A percentile compares a stretch with the other conserved stretches of the same genome.
These are phyloP conservation scores for Larimichthys polyactis DNA, from an alignment of 2,113 vertebrate genomes.

Conservation along the genomic window DNA sequence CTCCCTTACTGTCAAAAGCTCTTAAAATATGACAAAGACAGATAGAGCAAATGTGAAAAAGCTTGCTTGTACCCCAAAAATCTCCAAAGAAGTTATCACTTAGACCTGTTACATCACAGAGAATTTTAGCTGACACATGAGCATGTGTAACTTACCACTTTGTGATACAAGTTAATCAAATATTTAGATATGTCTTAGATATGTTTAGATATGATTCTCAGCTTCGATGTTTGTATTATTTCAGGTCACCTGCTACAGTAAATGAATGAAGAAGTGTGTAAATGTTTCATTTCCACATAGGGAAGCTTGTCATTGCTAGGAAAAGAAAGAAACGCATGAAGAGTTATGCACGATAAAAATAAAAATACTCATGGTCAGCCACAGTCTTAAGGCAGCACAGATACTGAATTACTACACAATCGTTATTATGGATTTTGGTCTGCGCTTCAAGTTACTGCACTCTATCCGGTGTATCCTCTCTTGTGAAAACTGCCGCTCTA, in stretches of 20 bases:
- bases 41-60: slow-evolving; percentile 39
- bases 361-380: neutral
- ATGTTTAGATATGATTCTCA: too few relatives aligned
- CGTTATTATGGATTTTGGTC: slow-evolving; percentile 58
- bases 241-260: neutral
- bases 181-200: slow-evolving; percentile 3
- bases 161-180: slow-evolving; percentile 2
- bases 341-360: neutral
- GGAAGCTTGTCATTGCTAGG: neutral
- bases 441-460: slow-evolving; percentile 32
- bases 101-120: neutral
- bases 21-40: neutral
- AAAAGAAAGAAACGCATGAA: neutral
- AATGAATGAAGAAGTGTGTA: neutral
- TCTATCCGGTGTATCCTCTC: slow-evolving; percentile 26
- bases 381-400: slow-evolving; percentile 1
- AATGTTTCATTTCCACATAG: neutral
- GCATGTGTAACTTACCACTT: slow-evolving; percentile 6
- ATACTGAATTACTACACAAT: slow-evolving; percentile 26
- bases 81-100: neutral
- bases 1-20: slow-evolving; percentile 29
- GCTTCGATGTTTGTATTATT: neutral
- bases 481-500: slow-evolving; percentile 8
- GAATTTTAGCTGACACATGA: slow-evolving; percentile 10
- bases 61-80: neutral